phyloP scores from a whole-genome alignment of 2,113 vertebrate species.

The Scalopus aquaticus region DNA sequence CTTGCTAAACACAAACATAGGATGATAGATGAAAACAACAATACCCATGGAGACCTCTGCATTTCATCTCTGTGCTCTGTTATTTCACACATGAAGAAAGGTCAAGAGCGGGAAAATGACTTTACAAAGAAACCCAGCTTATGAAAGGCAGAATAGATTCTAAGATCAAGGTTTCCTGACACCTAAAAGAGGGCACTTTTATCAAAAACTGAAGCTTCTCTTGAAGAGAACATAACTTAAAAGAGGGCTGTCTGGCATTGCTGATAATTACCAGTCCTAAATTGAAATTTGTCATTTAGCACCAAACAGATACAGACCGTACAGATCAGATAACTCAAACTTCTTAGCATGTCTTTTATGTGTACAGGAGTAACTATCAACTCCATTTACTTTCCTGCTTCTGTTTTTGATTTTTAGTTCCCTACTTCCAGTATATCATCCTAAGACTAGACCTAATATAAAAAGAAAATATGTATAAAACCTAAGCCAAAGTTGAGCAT shows the following conservation, averaged over 20 bases:
- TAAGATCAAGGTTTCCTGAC: neutral
- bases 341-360: neutral
- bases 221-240: neutral
- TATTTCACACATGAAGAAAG: neutral
- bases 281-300: neutral
- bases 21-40: neutral
- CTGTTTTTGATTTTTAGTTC: neutral
- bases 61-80: too few relatives aligned
- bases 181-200: neutral
- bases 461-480: neutral
- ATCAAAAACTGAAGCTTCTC: neutral
- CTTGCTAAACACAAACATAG: neutral
- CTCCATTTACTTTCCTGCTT: neutral
- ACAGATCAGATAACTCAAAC: neutral
- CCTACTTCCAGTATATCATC: neutral
- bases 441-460: neutral
- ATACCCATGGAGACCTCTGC: neutral
- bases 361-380: neutral
- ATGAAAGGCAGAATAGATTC: neutral
- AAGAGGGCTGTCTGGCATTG: neutral
- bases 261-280: neutral
- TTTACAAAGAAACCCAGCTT: neutral
- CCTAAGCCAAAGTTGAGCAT: neutral
- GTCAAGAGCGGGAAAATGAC: neutral
- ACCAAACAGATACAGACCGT: neutral